Conservation (phyloP, 2,113 vertebrate genomes). For the Colius striatus region DNA sequence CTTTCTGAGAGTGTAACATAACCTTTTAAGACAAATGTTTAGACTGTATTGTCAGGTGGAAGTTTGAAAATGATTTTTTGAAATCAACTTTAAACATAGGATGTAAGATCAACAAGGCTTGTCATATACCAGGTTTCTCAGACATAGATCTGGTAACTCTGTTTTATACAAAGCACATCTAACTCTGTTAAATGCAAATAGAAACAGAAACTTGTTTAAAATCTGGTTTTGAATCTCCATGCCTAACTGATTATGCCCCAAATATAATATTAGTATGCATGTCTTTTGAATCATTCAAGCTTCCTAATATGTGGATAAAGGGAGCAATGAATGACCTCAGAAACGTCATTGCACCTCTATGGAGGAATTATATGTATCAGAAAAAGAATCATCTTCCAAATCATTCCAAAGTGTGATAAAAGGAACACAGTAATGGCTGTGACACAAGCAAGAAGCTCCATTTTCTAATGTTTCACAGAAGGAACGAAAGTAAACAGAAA, state of each 20-base stretch:
- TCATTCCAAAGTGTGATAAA: neutral
- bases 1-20: neutral
- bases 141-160: neutral
- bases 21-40: neutral
- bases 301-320: neutral
- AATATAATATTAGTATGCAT: neutral
- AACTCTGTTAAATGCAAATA: neutral
- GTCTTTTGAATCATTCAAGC: neutral
- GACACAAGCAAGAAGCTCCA: neutral
- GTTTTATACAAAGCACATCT: neutral
- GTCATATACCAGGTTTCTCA: neutral
- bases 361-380: neutral
- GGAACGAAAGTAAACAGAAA: slow-evolving; percentile 60
- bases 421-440: neutral
- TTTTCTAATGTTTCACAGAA: slow-evolving; percentile 52
- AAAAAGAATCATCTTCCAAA: neutral
- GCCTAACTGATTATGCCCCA: neutral
- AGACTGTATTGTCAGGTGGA: neutral
- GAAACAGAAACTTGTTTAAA: neutral
- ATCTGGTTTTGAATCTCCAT: neutral
- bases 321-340: neutral
- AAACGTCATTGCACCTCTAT: neutral
- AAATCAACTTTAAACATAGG: neutral
- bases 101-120: fast-evolving
- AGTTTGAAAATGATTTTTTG: neutral